Base-by-base conservation (phyloP, 2,797 vertebrate genomes). In the Mus minutoides region DNA sequence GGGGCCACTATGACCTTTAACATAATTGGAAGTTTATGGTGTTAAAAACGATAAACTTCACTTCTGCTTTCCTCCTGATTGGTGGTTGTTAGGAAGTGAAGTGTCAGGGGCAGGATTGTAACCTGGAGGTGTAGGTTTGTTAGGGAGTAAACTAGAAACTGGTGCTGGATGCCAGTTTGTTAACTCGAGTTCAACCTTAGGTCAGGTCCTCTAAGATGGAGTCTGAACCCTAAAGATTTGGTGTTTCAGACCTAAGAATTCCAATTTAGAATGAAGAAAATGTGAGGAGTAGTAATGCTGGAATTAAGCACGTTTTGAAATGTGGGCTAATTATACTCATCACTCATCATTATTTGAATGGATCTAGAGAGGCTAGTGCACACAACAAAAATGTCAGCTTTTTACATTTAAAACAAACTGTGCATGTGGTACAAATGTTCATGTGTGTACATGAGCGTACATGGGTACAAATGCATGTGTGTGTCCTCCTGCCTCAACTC, bases 231-330 rank as follows among this genome's bases (percentile, higher is more conserved):
- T 34, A 67, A 67, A 34, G 31, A 67, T 67, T 34, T 16, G 64
- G 62, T 34, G 29, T 67, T 34, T 67, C 64, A 67, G 31, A 67
- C 31, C 73, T 92, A 90, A 92, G 97, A 88, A 91, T 95, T 88
- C 21, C 43, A 97, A 96, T 80, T 89, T 89, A 90, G 64, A 95
- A 83, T 87, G 92, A 94, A 75, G 71, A 93, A 92, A 95, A 88
- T 88, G 62, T 91, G 56, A 93, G 24, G 80, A 69, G 75, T 49
- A 76, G 49, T 80, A 88, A 95, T 56, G 67, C 62, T 88, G 60
- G 56, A 60, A 92, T 86, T 73, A 94, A 92, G 64, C 77, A 49
- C 9, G 10, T 82, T 91, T 93, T 93, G 46, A 94, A 95, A 94
- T 85, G 40, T 80, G 58, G 49, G 46, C 78, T 95, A 91, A 89